phyloP scores from a whole-genome alignment of 1,140 invertebrate genomes.

The Megalonaias nervosa region DNA sequence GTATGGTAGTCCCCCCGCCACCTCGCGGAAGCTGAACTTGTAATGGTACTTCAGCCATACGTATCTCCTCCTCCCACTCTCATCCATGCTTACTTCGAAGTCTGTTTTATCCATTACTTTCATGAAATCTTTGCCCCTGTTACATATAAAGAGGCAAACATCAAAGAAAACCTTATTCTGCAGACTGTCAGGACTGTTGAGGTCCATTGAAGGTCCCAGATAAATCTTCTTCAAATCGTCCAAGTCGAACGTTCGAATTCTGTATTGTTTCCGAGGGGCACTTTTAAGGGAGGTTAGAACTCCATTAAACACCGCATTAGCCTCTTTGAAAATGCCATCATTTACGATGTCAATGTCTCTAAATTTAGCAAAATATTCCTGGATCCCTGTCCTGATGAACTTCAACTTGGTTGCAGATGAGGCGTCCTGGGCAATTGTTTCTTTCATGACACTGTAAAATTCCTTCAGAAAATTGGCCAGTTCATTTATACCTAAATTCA shows the following conservation, averaged over 20 bases:
- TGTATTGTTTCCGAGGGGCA: constrained; percentile 35
- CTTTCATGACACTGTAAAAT: constrained; percentile 54
- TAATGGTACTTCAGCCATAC: constrained; percentile 61
- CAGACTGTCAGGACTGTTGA: constrained; percentile 56
- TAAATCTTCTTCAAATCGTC: constrained; percentile 64
- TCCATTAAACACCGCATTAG: constrained; percentile 56
- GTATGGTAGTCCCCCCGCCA: constrained; percentile 47
- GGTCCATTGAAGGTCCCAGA: constrained; percentile 56
- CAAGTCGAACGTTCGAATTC: constrained; percentile 48
- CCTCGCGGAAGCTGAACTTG: constrained; percentile 55
- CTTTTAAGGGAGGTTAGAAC: constrained; percentile 29
- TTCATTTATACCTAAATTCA: background rate
- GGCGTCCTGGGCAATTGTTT: constrained; percentile 33
- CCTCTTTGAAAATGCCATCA: constrained; percentile 53
- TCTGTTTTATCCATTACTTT: constrained; percentile 62
- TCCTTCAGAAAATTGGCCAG: constrained; percentile 59
- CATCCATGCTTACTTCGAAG: constrained; percentile 59
- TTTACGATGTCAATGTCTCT: constrained; percentile 55
- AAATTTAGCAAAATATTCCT: constrained; percentile 59
- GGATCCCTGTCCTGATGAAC: constrained; percentile 51
- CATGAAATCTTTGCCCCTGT: constrained; percentile 62
- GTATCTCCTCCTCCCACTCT: constrained; percentile 52
- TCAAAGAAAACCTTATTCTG: constrained; percentile 67
- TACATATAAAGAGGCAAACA: constrained; percentile 61
- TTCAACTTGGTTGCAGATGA: constrained; percentile 34